Base-by-base conservation (phyloP, 2,888 invertebrate species). In the Shargacucullia verbasci region DNA sequence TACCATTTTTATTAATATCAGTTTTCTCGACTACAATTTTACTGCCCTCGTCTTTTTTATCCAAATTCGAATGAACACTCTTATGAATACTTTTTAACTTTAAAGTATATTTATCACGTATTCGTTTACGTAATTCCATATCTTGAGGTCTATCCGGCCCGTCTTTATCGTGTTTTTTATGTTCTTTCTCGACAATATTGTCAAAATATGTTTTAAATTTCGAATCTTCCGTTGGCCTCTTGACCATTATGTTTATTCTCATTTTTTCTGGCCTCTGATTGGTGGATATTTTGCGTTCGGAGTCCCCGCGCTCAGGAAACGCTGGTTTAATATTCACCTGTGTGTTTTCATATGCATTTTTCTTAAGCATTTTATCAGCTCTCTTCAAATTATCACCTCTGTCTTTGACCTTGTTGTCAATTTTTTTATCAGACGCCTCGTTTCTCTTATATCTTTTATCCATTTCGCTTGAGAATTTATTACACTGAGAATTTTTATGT, bases 291-390 rank as follows among this genome's bases (percentile, higher is more conserved):
- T 67, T 64, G 2, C 25, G 31, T 5, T 43, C 59, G 0, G 75
- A 54, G 41, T 86, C 85, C 0, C 83, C 85, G 3, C 80, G 58
- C 8, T 83, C 84, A 0, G 70, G 59, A 8, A 70, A 53, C 0
- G 34, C 25, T 31, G 68, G 15, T 44, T 60, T 49, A 29, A 29
- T 15, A n/a, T 46, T 50, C 0, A 44, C 12, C 0, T 50, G 37
- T 0, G 14, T 35, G 10, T 13, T 49, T 4, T 46, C 61, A 15
- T 60, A 31, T 1, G 29, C 29, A 37, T 46, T 29, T 47, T 39
- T 58, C 52, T 52, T 27, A 0, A 48, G 39, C 15, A 44, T 47
- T 0, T 59, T 35, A 0, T 50, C 8, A 0, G 25, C 1, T 45
- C 64, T 76, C 40, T 49, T 76, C 9, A 65, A 15, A 55, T 4